Base-by-base conservation (phyloP, 2,797 vertebrate genomes). In the Mormyrops attenuatus region DNA sequence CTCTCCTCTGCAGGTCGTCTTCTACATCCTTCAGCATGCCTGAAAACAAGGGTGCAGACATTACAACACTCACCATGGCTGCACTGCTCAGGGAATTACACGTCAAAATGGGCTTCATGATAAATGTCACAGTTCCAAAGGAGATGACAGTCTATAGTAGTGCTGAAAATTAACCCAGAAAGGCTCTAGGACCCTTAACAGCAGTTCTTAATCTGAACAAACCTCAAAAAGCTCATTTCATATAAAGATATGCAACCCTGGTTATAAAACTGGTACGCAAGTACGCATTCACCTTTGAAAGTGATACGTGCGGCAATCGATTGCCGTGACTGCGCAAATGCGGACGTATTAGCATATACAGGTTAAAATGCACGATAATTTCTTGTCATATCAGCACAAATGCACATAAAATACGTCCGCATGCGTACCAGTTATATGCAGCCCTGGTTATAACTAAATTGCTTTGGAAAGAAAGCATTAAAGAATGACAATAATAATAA, bases 21-120 rank as follows among this genome's bases (percentile, higher is more conserved):
- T 99, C 99, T 88, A 99, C 98, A 92, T 99, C 99, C 95, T 99
- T 99, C 11, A 99, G 95, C 99, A 99, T 99, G 90, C 99, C 98
- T 99, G 90, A 85, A 15, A 85, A 89, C 63, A 89, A 87, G 13
- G 3, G 87, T 1, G 88, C 44, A 91, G 89, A 63, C 34, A 44
- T 47, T 6, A 77, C 20, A 41, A 57, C 50, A 69, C 13, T 5
- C 22, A 50, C 22, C 34, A 38, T 2, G 11, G 34, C 38, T 11
- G 34, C 52, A 50, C 50, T 34, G 88, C 6, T 38, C 50, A n/a
- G 30, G n/a, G 82, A 85, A 26, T 49, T 49, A 22, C 41, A 50
- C 0, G 8, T 20, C 73, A 77, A 41, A 84, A 84, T 84, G 44
- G 5, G 22, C 41, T 38, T 69, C 22, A 34, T 34, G 73, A 44